Conservation (phyloP, 2,888 invertebrate genomes). For the Petrolisthes cinctipes region DNA sequence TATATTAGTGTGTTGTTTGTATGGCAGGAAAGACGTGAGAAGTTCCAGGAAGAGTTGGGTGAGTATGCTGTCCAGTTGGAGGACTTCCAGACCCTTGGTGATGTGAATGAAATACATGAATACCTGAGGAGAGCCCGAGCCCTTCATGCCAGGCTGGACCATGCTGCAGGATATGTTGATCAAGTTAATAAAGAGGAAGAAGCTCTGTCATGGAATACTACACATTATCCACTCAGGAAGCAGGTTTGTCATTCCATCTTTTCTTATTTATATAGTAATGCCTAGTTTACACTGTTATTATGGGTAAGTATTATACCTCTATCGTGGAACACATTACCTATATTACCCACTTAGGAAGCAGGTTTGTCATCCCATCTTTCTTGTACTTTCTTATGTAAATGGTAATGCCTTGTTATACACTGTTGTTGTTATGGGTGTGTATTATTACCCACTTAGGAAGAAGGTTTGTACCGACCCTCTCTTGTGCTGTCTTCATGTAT, state of each 20-base stretch:
- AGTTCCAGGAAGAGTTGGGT: conserved; percentile 86
- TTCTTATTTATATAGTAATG: too few species aligned
- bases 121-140: conserved; percentile 86
- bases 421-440: too few species aligned
- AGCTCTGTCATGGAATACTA: conserved; percentile 87
- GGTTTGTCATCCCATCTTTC: conserved; percentile 67
- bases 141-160: conserved; percentile 79
- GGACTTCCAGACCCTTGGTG: conserved; percentile 89
- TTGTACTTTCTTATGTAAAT: too few species aligned
- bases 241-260: conserved; percentile 68
- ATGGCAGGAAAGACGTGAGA: conserved; percentile 77
- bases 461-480: too few species aligned
- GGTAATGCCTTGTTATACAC: too few species aligned
- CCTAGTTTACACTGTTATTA: too few species aligned
- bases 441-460: too few species aligned
- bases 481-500: too few species aligned
- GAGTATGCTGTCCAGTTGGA: conserved; percentile 84
- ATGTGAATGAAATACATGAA: conserved; percentile 83
- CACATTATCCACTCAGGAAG: conserved; percentile 89
- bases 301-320: too few species aligned
- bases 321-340: conserved; percentile 87
- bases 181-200: conserved; percentile 92
- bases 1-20: too few species aligned
- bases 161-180: conserved; percentile 84
- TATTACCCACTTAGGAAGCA: too few species aligned